These are phyloP conservation scores for Stictocephala bisonia DNA, from an alignment of 2,888 invertebrate species.

Conservation along the genomic window DNA sequence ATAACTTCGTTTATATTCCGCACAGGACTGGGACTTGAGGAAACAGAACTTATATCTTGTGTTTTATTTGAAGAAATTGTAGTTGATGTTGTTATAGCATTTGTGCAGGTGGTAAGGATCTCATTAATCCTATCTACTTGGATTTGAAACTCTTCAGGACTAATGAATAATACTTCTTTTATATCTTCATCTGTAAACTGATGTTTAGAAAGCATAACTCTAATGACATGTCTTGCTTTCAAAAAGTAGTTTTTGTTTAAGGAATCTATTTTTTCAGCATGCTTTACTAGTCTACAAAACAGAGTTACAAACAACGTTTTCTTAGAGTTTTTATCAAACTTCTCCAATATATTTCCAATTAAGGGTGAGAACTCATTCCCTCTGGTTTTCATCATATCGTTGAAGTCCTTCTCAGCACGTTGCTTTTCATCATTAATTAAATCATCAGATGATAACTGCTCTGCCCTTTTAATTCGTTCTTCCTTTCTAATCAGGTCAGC, in stretches of 20 bases:
- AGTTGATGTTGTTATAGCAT: no score
- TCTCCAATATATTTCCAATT: neutral
- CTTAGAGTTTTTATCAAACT: neutral
- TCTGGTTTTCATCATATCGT: neutral
- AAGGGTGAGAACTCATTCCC: constrained; percentile 3
- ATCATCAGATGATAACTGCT: constrained; percentile 5
- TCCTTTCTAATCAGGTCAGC: neutral
- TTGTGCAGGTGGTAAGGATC: no score
- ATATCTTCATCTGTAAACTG: neutral
- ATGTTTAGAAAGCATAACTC: neutral
- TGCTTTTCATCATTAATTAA: constrained; percentile 3
- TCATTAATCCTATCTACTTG: no score
- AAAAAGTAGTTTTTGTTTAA: neutral
- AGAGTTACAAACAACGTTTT: neutral
- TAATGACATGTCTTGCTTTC: neutral
- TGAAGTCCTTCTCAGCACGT: constrained; percentile 9
- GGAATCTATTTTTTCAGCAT: constrained; percentile 5
- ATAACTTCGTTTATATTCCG: no score
- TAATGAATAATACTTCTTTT: neutral
- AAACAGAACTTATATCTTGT: no score
- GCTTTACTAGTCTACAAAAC: neutral
- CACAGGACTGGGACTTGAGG: no score
- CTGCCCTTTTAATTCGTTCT: neutral
- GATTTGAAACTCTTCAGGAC: no score
- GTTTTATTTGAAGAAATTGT: no score